Evolutionary conservation across 2,797 vertebrate genomes (phyloP).

Genomic region (Rhabdomys pumilio): DNA sequence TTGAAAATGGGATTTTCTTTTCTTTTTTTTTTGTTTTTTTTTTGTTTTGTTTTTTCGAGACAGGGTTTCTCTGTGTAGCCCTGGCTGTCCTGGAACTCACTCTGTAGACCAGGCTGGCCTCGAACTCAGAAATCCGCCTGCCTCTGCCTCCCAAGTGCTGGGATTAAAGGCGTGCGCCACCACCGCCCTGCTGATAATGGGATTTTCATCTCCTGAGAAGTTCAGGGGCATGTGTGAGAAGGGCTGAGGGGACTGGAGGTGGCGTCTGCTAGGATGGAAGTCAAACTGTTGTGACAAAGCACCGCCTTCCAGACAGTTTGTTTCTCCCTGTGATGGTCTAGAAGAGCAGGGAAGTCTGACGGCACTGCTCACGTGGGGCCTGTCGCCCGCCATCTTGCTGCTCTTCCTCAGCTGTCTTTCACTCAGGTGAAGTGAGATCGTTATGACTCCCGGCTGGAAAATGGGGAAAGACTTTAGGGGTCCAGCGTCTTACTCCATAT

Average conservation of each 20-base stretch:
- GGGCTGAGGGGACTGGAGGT: background rate
- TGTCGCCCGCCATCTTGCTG: background rate
- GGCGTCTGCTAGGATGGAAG: background rate
- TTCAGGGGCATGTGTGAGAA: background rate
- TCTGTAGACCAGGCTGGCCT: too few species aligned
- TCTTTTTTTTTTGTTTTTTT: background rate
- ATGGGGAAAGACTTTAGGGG: background rate
- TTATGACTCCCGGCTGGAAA: background rate
- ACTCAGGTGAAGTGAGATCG: constrained; percentile 9
- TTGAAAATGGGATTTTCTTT: background rate
- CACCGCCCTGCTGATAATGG: too few species aligned
- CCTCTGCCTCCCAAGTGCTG: too few species aligned
- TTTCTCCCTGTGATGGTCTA: background rate
- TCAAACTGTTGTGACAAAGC: background rate
- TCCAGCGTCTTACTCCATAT: background rate
- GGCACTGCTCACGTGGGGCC: background rate
- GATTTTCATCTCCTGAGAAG: background rate
- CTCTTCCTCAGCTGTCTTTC: too few species aligned
- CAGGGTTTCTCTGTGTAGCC: too few species aligned
- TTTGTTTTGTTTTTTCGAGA: too few species aligned
- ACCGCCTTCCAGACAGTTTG: background rate
- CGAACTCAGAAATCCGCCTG: too few species aligned
- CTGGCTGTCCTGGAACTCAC: too few species aligned
- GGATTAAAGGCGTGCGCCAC: too few species aligned
- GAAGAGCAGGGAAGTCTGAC: background rate